These are phyloP conservation scores for Elaphurus davidianus DNA, from an alignment of 2,113 vertebrate genomes.

Conservation along the genomic window DNA sequence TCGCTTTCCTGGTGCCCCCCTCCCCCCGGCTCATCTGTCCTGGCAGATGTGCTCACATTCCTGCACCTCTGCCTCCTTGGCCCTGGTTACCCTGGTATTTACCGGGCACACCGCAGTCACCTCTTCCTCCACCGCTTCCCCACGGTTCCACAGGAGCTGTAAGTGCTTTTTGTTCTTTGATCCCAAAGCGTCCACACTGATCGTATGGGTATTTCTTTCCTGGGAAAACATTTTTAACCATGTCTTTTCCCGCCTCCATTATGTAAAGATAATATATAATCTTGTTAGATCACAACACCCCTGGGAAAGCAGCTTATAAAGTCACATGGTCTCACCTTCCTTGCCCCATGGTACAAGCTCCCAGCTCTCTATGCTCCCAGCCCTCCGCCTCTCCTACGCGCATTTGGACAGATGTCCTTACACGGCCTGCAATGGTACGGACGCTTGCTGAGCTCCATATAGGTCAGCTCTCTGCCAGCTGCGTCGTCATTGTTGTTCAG, in stretches of 20 bases:
- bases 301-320: not conserved
- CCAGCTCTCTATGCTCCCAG: not conserved
- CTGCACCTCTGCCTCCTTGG: not conserved
- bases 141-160: not conserved
- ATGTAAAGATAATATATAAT: not conserved
- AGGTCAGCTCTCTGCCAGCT: not conserved
- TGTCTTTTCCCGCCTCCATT: not conserved
- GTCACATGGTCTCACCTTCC: not conserved
- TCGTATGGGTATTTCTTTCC: not conserved
- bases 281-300: not conserved
- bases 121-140: accelerated
- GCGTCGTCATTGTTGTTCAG: not conserved
- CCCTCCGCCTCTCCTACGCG: not conserved
- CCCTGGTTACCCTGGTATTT: not conserved
- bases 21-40: not conserved
- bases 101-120: not conserved
- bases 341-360: accelerated
- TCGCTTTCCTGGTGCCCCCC: not conserved
- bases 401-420: not conserved
- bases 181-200: not conserved
- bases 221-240: not conserved
- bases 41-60: not conserved
- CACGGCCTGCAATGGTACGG: not conserved
- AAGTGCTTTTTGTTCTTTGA: not conserved
- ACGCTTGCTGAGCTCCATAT: not conserved